Evolutionary conservation across 1,140 invertebrate genomes (phyloP), one percentile per base, ranked within the genome.

Genomic region (Aporrectodea caliginosa): DNA sequence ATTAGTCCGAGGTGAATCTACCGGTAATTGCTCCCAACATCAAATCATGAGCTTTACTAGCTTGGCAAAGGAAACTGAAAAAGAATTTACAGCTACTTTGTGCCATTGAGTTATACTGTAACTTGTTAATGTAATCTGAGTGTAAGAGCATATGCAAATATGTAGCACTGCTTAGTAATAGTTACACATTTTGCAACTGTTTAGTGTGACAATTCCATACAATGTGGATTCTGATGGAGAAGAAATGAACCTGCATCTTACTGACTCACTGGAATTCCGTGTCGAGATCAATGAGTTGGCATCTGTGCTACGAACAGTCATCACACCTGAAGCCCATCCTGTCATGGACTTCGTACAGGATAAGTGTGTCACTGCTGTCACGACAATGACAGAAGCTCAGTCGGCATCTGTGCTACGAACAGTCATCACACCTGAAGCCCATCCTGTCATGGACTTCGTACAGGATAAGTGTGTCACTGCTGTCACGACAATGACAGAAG

Each of bases 271-370:
- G 93, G 98, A 99, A 88, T 99, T 98, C 0, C 89, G 96, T 73
- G 98, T 98, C 16, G 98, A 99, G 90, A 95, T 99, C 16, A 95
- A 97, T 88, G 98, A 99, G 86, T 93, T 99, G 81, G 96, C 98
- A 82, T 93, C 98, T 58, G 99, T 98, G 0, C 96, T 98, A 0
- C 90, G 97, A 69, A 97, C 99, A 87, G 98, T 99, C 87, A 98
- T 99, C 78, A 99, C 98, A 0, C 88, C 88, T n/a, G 88, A 89
- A 84, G 84, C 87, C 22, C 83, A 87, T 76, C 88, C 88, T 68
- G 98, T 99, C 80, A 99, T 99, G 98, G 98, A 98, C 91, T 99
- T 99, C 91, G 98, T 99, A 85, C 98, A 93, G 89, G 98, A 99
- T 85, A 99, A 98, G 0, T 88, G n/a, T n/a, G n/a, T 99, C 6